These are phyloP conservation scores for Callaeas wilsoni DNA, from an alignment of 2,113 vertebrate genomes.

Conservation along the genomic window DNA sequence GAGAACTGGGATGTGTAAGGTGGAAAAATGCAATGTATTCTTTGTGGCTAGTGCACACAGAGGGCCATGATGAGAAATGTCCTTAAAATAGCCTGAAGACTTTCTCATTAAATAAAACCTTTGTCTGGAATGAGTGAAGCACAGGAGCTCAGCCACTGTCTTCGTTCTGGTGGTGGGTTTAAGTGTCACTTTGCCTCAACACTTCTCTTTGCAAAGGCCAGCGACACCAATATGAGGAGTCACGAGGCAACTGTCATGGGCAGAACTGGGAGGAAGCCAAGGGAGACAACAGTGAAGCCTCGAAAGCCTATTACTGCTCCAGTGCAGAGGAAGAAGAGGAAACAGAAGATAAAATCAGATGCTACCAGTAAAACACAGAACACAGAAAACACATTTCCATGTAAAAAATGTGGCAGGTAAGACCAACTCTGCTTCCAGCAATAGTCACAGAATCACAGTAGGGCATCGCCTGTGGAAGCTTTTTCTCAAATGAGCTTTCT, in stretches of 20 bases:
- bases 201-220: constrained; percentile 65
- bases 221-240: constrained; percentile 70
- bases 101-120: background rate
- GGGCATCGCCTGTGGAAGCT: background rate
- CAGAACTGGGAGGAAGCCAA: constrained; percentile 62
- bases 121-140: background rate
- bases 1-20: background rate
- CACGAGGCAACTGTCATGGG: constrained; percentile 62
- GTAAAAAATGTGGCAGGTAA: constrained; percentile 99
- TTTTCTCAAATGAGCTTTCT: background rate
- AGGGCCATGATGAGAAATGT: background rate
- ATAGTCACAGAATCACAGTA: background rate
- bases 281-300: constrained; percentile 69
- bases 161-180: background rate
- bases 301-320: constrained; percentile 60
- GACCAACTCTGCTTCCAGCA: background rate
- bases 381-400: constrained; percentile 93
- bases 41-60: background rate
- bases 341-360: constrained; percentile 66
- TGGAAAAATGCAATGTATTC: background rate
- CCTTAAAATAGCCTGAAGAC: background rate
- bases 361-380: constrained; percentile 71
- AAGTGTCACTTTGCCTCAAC: background rate
- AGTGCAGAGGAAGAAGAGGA: constrained; percentile 69
- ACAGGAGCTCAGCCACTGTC: background rate